phyloP scores from a whole-genome alignment of 2,113 vertebrate species.

The Phyllopteryx taeniolatus region DNA sequence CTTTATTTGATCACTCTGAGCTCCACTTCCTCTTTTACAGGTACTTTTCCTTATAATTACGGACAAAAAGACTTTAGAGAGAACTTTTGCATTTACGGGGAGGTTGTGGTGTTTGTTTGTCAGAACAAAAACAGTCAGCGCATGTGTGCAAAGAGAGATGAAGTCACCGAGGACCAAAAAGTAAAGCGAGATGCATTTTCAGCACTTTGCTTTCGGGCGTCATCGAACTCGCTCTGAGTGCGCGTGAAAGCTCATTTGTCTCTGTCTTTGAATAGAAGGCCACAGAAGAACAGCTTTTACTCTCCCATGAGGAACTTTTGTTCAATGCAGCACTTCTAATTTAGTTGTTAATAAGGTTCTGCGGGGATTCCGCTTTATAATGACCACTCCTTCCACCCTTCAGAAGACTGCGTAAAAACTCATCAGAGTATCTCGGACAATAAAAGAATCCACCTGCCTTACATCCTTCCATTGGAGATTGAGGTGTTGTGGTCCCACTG shows the following conservation, averaged over 20 bases:
- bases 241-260: constrained; percentile 16
- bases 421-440: constrained; percentile 12
- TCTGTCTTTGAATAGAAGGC: constrained; percentile 21
- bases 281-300: constrained; percentile 30
- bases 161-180: constrained; percentile 15
- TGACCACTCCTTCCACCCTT: constrained; percentile 17
- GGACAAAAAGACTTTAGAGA: constrained; percentile 37
- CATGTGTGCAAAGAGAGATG: constrained; percentile 8
- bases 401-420: constrained; percentile 40
- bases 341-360: constrained; percentile 37
- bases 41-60: constrained; percentile 60
- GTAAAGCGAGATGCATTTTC: constrained; percentile 15
- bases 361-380: constrained; percentile 23
- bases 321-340: constrained; percentile 48
- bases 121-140: not conserved
- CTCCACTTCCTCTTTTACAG: constrained; percentile 33
- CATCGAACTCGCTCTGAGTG: constrained; percentile 22
- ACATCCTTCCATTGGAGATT: constrained; percentile 4
- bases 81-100: constrained; percentile 29
- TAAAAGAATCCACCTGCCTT: not conserved
- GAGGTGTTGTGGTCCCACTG: constrained; percentile 10
- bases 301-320: constrained; percentile 42
- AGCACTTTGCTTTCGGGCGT: constrained; percentile 30
- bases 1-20: constrained; percentile 37
- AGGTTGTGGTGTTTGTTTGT: constrained; percentile 4